Base-by-base conservation (phyloP, 2,888 invertebrate genomes). In the Plagiodera versicolora region DNA sequence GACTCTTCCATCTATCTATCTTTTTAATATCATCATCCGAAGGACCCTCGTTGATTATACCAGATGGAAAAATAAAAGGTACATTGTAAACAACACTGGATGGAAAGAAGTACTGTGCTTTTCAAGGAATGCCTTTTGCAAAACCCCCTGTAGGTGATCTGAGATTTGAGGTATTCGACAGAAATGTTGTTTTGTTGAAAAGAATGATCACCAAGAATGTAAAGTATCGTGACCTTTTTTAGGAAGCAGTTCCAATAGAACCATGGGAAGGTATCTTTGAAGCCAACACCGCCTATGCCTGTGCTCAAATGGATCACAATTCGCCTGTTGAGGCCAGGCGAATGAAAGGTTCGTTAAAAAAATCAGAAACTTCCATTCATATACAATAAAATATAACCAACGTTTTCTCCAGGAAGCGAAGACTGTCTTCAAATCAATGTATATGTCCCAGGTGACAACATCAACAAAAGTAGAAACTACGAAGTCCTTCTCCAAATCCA, bases 361-460 rank as follows among this genome's bases (percentile, higher is more conserved):
- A 24, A n/a, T n/a, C n/a, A n/a, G n/a, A n/a, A n/a, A n/a, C n/a
- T n/a, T n/a, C n/a, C n/a, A n/a, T n/a, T n/a, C n/a, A n/a, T n/a
- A n/a, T n/a, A n/a, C n/a, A n/a, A n/a, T n/a, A n/a, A n/a, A n/a
- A n/a, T n/a, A n/a, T n/a, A n/a, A n/a, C n/a, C n/a, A n/a, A n/a
- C n/a, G n/a, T n/a, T 6, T 24, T 24, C 6, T 24, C 4, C 47
- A 77, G 89, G 89, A 9, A 80, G 79, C 64, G 89, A 89, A 77
- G 87, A 89, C 77, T 89, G 89, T 65, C 78, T 89, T 0, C 88
- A 83, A 67, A 64, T 88, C 1, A 88, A 87, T 74, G 82, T 89
- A 0, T 83, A 84, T 69, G 84, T 86, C 0, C 87, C 89, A 0
- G 19, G 73, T 76, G 14, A 78, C 77, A 77, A 78, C 19, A 75